These are phyloP conservation scores for Tachyglossus aculeatus DNA, from an alignment of 2,797 vertebrate genomes.

Conservation along the genomic window DNA sequence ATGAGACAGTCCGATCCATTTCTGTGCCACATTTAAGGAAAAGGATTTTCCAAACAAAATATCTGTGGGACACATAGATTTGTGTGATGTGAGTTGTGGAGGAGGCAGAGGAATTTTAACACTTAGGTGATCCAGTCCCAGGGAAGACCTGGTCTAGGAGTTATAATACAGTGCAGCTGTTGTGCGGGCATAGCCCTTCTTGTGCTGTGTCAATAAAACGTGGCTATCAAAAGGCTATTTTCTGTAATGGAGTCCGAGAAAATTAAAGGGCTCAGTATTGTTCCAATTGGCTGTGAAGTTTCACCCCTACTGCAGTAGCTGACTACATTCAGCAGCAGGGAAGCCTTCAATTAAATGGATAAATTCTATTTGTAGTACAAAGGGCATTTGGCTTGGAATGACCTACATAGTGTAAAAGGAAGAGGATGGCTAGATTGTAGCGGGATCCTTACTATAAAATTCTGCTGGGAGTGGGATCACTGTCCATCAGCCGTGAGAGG, in stretches of 20 bases:
- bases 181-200: slow-evolving; percentile 46
- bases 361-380: slow-evolving; percentile 73
- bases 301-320: slow-evolving; percentile 53
- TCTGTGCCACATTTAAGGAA: no score
- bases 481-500: slow-evolving; percentile 45
- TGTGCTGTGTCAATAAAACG: slow-evolving; percentile 51
- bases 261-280: slow-evolving; percentile 66
- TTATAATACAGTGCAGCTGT: slow-evolving; percentile 17
- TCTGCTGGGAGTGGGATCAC: slow-evolving; percentile 49
- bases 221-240: slow-evolving; percentile 57
- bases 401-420: slow-evolving; percentile 65
- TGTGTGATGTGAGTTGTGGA: no score
- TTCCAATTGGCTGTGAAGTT: slow-evolving; percentile 65
- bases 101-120: no score
- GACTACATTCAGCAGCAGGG: slow-evolving; percentile 66
- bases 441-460: slow-evolving; percentile 26
- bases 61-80: no score
- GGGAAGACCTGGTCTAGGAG: neutral
- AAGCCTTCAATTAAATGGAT: slow-evolving; percentile 73
- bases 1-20: no score
- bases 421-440: slow-evolving; percentile 61
- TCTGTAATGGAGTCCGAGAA: slow-evolving; percentile 61
- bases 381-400: slow-evolving; percentile 54
- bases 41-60: no score
- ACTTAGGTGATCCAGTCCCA: no score